Conservation (phyloP, 1,140 invertebrate genomes). For the Aphis gossypii region DNA sequence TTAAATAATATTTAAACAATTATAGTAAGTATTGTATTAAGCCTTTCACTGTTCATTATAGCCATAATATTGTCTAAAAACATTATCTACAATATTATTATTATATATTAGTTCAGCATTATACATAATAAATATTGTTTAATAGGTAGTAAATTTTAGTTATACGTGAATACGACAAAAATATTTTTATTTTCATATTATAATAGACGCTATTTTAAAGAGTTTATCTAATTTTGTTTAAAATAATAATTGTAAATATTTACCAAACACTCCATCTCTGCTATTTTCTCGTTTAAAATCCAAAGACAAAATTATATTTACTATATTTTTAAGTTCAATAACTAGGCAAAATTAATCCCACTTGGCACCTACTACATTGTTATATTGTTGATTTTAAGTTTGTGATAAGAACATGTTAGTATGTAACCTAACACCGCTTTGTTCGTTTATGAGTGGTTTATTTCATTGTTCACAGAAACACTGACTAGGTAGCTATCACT, state of each 20-base stretch:
- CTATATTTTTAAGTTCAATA: too few species aligned
- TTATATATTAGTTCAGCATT: background rate
- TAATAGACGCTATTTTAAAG: background rate
- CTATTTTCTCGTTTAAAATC: too few species aligned
- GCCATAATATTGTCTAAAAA: background rate
- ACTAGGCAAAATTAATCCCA: too few species aligned
- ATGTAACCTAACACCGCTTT: too few species aligned
- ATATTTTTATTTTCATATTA: background rate
- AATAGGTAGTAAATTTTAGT: background rate
- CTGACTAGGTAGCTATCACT: too few species aligned
- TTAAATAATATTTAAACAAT: background rate
- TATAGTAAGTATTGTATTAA: background rate
- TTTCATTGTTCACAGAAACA: too few species aligned
- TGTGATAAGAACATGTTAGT: too few species aligned
- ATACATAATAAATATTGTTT: background rate
- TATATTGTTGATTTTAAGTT: too few species aligned
- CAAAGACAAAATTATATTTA: too few species aligned
- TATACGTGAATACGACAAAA: background rate
- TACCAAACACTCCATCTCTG: too few species aligned
- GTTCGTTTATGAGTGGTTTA: too few species aligned
- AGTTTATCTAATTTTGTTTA: background rate
- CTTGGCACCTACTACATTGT: too few species aligned
- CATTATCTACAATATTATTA: background rate
- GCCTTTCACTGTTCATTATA: background rate
- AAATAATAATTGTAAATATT: background rate